These are phyloP conservation scores for Rhincodon typus DNA, from an alignment of 2,797 vertebrate species.

Conservation along the genomic window DNA sequence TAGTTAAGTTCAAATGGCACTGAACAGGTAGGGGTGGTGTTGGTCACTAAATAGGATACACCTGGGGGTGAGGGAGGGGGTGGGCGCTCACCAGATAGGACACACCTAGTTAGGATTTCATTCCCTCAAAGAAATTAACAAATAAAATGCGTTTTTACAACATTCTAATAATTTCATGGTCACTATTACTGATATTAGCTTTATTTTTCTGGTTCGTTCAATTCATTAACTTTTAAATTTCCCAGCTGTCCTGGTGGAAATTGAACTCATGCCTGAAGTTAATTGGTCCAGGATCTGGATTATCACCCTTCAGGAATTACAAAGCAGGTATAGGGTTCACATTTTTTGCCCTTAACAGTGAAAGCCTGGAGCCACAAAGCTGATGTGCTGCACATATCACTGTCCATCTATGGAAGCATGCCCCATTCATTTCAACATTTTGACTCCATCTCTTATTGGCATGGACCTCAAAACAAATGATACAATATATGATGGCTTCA, in stretches of 20 bases:
- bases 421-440: background rate
- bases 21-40: background rate
- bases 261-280: background rate
- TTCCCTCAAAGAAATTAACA: no score
- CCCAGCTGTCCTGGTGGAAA: background rate
- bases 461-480: background rate
- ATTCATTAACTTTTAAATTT: background rate
- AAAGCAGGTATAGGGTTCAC: background rate
- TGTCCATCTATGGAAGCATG: background rate
- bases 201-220: background rate
- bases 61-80: no score
- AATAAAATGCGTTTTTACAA: background rate
- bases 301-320: background rate
- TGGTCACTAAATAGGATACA: no score
- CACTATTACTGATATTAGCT: background rate
- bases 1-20: no score
- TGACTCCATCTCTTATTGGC: background rate
- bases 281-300: background rate
- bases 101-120: no score
- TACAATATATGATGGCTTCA: background rate
- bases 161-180: background rate
- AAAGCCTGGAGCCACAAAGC: background rate
- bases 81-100: background rate
- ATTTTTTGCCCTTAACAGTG: background rate
- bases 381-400: background rate